phyloP scores from a whole-genome alignment of 2,797 vertebrate species.

The Emydoidea blandingii region DNA sequence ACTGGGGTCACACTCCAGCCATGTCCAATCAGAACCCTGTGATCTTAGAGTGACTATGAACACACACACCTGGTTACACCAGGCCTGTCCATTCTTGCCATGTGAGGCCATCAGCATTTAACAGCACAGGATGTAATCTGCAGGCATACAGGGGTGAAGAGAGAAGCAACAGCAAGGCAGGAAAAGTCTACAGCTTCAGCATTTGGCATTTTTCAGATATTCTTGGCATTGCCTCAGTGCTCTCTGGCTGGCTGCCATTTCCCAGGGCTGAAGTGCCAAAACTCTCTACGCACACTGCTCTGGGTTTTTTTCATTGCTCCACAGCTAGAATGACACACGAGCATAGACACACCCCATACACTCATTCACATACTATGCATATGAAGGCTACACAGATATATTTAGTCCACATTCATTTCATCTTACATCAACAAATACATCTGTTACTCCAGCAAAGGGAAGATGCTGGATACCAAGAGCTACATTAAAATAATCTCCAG shows the following conservation, averaged over 20 bases:
- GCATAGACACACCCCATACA: background rate
- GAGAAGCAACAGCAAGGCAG: conserved; percentile 3
- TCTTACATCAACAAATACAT: background rate
- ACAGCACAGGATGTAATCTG: conserved; percentile 25
- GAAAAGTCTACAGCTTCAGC: conserved; percentile 45
- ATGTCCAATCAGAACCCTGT: background rate
- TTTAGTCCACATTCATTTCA: conserved; percentile 34
- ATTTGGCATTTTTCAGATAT: conserved; percentile 74
- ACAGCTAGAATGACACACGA: conserved; percentile 43
- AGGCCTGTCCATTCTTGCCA: background rate
- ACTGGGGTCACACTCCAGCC: background rate
- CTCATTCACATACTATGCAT: conserved; percentile 19
- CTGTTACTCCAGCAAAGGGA: background rate
- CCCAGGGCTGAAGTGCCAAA: conserved; percentile 80
- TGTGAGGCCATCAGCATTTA: background rate
- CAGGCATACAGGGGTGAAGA: background rate
- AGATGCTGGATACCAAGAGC: conserved; percentile 15
- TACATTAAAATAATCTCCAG: conserved; percentile 4
- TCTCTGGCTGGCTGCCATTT: conserved; percentile 80
- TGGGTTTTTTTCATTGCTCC: conserved; percentile 48
- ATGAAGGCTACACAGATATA: background rate
- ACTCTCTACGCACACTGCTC: conserved; percentile 39
- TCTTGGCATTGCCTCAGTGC: conserved; percentile 68
- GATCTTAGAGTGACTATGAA: conserved; percentile 14
- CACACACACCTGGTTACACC: background rate